Evolutionary conservation across 2,797 vertebrate species (phyloP).

Genomic region (Anguilla marmorata): DNA sequence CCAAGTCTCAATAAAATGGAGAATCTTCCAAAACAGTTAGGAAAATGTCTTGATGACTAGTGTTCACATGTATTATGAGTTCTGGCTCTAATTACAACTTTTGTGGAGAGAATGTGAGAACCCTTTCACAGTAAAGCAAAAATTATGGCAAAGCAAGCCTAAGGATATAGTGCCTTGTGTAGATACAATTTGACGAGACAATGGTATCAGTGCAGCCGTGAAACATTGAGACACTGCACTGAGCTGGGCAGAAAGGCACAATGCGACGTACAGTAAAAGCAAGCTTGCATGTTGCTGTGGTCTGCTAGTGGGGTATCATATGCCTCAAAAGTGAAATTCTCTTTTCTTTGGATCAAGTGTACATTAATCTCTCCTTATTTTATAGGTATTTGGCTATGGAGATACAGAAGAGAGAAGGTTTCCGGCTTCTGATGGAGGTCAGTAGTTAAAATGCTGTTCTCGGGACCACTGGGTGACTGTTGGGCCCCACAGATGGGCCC

Average conservation of each 20-base stretch:
- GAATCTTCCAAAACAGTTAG: not conserved
- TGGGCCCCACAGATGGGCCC: not conserved
- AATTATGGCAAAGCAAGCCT: not conserved
- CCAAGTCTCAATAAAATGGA: not conserved
- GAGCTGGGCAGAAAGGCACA: not conserved
- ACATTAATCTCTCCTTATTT: constrained; percentile 24
- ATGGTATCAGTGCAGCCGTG: not conserved
- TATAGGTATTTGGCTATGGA: constrained; percentile 78
- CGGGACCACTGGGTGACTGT: not conserved
- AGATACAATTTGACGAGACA: not conserved
- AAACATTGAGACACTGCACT: not conserved
- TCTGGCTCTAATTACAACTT: not conserved
- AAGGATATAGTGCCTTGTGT: not conserved
- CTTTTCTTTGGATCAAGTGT: not conserved
- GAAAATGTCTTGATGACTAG: not conserved
- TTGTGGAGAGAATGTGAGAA: not conserved
- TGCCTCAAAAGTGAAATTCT: not conserved
- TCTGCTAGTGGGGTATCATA: not conserved
- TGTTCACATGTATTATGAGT: not conserved
- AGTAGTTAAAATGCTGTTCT: not conserved
- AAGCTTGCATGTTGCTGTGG: not conserved
- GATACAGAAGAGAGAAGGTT: constrained; percentile 80
- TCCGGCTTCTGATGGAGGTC: constrained; percentile 74
- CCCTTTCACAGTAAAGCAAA: not conserved
- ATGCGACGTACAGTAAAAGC: not conserved